A percentile compares a stretch with the other conserved stretches of the same genome.
Evolutionary conservation across 2,113 vertebrate species (phyloP).

Genomic region (Ciconia maguari): DNA sequence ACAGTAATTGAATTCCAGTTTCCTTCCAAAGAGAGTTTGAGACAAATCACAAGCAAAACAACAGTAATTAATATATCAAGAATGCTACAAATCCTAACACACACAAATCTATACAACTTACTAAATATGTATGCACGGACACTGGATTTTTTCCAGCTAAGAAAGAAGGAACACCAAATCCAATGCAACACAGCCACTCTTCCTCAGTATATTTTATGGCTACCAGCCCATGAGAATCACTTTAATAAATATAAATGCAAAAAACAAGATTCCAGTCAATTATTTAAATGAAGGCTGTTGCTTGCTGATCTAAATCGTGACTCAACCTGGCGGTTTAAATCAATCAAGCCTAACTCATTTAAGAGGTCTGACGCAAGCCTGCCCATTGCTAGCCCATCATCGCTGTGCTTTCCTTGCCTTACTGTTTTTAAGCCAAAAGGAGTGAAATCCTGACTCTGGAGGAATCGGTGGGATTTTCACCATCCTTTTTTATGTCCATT

Average conservation of each 20-base stretch:
- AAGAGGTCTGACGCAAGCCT: background rate
- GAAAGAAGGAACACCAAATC: background rate
- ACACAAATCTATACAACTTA: background rate
- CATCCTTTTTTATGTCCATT: background rate
- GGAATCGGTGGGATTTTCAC: background rate
- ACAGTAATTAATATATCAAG: slow-evolving; percentile 13
- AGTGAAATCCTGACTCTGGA: background rate
- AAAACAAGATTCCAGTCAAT: background rate
- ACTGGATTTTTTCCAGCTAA: background rate
- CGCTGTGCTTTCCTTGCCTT: fast-evolving
- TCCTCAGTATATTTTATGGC: background rate
- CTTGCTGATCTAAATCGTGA: background rate
- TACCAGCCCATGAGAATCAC: background rate
- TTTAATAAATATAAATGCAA: slow-evolving; percentile 17
- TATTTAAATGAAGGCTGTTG: background rate
- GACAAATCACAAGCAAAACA: background rate
- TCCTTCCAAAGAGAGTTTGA: background rate
- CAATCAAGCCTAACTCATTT: background rate
- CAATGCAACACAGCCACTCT: background rate
- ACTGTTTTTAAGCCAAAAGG: background rate
- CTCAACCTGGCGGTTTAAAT: background rate
- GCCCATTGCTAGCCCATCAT: background rate
- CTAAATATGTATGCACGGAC: background rate
- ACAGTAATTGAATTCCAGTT: background rate
- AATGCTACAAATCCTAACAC: background rate